phyloP scores from a whole-genome alignment of 2,797 vertebrate genomes.

The Mustela erminea region DNA sequence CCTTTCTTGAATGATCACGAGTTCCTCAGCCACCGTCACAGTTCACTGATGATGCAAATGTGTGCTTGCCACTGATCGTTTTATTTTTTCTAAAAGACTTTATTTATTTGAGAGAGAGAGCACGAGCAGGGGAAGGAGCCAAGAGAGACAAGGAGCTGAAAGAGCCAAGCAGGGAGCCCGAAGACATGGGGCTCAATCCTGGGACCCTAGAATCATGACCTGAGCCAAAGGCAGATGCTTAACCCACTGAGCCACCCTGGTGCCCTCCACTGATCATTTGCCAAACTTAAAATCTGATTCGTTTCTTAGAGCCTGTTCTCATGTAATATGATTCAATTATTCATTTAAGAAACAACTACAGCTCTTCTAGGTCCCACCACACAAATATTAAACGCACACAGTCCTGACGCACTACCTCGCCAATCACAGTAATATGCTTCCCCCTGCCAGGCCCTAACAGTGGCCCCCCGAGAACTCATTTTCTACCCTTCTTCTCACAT shows the following conservation, averaged over 20 bases:
- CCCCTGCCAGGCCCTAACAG: background rate
- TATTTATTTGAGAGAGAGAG: background rate
- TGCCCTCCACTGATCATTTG: background rate
- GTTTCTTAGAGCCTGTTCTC: background rate
- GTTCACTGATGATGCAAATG: background rate
- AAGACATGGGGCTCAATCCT: background rate
- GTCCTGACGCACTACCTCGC: background rate
- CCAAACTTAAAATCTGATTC: conserved; percentile 46
- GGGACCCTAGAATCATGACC: background rate
- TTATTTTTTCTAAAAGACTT: background rate
- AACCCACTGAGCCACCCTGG: background rate
- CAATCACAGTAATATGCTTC: background rate
- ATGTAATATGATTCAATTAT: conserved; percentile 16
- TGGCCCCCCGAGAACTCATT: background rate
- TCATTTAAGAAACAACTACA: background rate
- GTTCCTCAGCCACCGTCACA: background rate
- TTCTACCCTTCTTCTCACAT: background rate
- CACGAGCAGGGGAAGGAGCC: background rate
- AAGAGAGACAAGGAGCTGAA: background rate
- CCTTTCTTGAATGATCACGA: background rate
- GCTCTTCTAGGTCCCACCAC: background rate
- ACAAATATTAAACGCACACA: conserved; percentile 4
- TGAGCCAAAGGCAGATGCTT: background rate
- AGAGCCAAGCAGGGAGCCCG: background rate
- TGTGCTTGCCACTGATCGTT: background rate